Percentiles rank a stretch among this genome's conserved stretches.
phyloP scores from a whole-genome alignment of 1,140 invertebrate species.

The Zophobas atratus region DNA sequence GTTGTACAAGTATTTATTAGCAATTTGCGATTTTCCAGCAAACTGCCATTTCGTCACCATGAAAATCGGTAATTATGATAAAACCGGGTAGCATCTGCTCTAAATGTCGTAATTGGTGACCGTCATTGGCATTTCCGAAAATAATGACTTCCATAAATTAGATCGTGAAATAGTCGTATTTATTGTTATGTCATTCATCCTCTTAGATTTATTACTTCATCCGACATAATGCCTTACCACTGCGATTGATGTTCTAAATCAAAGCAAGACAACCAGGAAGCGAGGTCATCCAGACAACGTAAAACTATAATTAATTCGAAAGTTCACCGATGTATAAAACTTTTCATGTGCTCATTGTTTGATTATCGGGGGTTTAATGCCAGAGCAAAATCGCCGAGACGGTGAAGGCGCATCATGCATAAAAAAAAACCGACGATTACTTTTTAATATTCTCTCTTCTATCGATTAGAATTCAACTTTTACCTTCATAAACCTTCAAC shows the following conservation, averaged over 20 bases:
- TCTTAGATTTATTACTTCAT: conserved; percentile 34
- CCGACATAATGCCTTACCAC: conserved; percentile 13
- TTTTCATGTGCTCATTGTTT: conserved; percentile 39
- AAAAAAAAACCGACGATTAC: not conserved
- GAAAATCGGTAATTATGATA: conserved; percentile 21
- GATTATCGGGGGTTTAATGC: not conserved
- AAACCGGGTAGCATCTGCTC: conserved; percentile 32
- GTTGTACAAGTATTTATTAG: not conserved
- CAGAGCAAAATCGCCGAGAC: not conserved
- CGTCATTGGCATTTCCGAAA: conserved; percentile 15
- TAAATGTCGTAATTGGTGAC: conserved; percentile 22
- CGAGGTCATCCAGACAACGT: conserved; percentile 38
- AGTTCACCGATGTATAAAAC: conserved; percentile 40
- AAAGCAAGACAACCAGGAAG: conserved; percentile 29
- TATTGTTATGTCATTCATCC: conserved; percentile 35
- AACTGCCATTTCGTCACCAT: conserved; percentile 4
- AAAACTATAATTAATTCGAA: conserved; percentile 40
- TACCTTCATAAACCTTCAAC: not conserved
- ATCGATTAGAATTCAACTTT: not conserved
- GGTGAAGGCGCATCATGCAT: not conserved
- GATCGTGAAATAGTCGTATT: conserved; percentile 10
- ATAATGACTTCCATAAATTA: conserved; percentile 22
- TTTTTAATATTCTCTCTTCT: not conserved
- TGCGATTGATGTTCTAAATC: conserved; percentile 22
- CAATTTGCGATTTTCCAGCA: conserved; percentile 24